These are phyloP conservation scores for Platorchestia sp. DNA, from an alignment of 1,140 invertebrate genomes.

Conservation along the genomic window DNA sequence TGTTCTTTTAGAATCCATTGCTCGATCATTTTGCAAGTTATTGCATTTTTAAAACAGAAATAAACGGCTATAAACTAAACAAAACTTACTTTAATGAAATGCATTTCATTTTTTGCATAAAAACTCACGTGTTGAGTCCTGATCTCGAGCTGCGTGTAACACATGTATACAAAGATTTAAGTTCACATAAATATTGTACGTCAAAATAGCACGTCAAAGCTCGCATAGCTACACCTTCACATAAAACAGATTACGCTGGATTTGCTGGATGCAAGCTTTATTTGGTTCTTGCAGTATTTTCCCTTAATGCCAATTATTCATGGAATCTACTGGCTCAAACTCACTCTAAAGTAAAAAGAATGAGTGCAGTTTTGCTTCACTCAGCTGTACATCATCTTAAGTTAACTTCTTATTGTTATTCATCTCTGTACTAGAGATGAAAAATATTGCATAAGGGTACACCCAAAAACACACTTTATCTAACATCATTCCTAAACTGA, in stretches of 20 bases:
- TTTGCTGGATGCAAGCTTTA: too few relatives aligned
- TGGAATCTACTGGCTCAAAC: neutral
- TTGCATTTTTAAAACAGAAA: neutral
- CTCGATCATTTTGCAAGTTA: too few relatives aligned
- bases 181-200: neutral
- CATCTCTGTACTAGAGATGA: neutral
- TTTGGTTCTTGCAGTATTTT: too few relatives aligned
- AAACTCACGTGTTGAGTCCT: conserved; percentile 41
- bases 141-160: conserved; percentile 42
- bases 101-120: neutral
- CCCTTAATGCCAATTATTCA: neutral
- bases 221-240: neutral
- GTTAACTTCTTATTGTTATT: neutral
- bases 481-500: too few relatives aligned
- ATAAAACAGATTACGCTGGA: too few relatives aligned
- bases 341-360: neutral
- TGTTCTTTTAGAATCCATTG: neutral
- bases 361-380: neutral
- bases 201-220: neutral
- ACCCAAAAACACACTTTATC: too few relatives aligned
- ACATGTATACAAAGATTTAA: neutral
- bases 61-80: neutral
- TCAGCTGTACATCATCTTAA: neutral
- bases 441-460: too few relatives aligned
- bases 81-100: neutral